Evolutionary conservation across 2,113 vertebrate species (phyloP).

Genomic region (Nyctereutes procyonoides): DNA sequence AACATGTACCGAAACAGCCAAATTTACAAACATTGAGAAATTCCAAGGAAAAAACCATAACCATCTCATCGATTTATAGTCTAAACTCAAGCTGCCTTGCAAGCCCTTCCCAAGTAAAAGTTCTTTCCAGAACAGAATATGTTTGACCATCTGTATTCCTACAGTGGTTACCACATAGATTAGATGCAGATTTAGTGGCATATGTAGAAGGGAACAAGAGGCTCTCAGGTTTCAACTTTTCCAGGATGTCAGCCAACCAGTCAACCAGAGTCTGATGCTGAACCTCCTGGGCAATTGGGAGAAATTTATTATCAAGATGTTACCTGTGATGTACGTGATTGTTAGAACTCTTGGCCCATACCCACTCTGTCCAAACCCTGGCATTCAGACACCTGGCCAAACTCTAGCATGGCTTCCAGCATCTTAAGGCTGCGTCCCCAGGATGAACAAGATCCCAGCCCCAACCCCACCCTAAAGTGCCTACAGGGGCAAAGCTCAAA

Average conservation of each 20-base stretch:
- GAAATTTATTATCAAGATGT: not conserved
- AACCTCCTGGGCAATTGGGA: not conserved
- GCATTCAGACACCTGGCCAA: not conserved
- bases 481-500: not conserved
- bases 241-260: not conserved
- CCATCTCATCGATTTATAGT: not conserved
- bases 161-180: not conserved
- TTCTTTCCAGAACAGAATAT: not conserved
- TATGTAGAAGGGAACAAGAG: not conserved
- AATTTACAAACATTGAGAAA: not conserved
- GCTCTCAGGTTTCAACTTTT: not conserved
- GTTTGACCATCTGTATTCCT: too few species aligned
- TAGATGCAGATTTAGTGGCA: not conserved
- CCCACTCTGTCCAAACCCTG: not conserved
- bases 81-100: not conserved
- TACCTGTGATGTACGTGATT: not conserved
- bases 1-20: not conserved
- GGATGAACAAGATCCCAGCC: not conserved
- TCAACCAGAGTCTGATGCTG: not conserved
- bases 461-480: not conserved
- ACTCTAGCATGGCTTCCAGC: not conserved
- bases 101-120: not conserved
- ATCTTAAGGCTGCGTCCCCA: not conserved
- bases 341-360: not conserved
- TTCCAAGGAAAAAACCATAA: not conserved